A percentile compares a stretch with the other conserved stretches of the same genome.
These are phyloP conservation scores for Eristalinus aeneus DNA, from an alignment of 2,888 invertebrate genomes.

Conservation along the genomic window DNA sequence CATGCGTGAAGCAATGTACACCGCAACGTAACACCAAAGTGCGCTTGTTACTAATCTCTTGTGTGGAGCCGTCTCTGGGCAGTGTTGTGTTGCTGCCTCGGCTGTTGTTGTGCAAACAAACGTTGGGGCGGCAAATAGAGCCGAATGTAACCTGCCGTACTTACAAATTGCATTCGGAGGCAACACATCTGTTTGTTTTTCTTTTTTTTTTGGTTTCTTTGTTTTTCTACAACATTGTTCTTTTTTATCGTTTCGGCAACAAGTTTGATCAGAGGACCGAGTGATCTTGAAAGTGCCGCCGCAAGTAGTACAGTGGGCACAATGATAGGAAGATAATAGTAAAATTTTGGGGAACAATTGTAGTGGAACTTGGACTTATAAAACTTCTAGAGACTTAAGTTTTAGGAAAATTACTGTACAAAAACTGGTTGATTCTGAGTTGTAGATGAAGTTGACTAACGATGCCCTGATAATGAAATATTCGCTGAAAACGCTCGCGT, in stretches of 20 bases:
- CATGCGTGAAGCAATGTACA: constrained; percentile 7
- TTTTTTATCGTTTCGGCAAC: neutral
- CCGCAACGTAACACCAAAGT: constrained; percentile 42
- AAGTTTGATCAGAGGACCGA: constrained; percentile 2
- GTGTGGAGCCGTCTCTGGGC: constrained; percentile 9
- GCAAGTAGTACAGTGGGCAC: neutral
- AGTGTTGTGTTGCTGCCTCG: neutral
- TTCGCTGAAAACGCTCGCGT: no score
- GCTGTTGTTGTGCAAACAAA: constrained; percentile 20
- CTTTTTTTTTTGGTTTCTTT: neutral
- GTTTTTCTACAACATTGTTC: neutral
- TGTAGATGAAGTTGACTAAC: no score
- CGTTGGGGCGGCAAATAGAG: constrained; percentile 41
- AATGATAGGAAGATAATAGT: neutral
- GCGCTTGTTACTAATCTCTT: constrained; percentile 39
- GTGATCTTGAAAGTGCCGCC: constrained; percentile 51
- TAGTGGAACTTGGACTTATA: no score
- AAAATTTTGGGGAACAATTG: no score
- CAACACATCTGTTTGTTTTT: constrained; percentile 5
- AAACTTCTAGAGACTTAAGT: no score
- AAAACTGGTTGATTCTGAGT: no score
- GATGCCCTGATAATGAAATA: no score
- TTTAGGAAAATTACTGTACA: no score
- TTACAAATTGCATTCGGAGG: constrained; percentile 53
- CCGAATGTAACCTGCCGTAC: constrained; percentile 41